Base-by-base conservation (phyloP, 2,888 invertebrate genomes). In the Chloroclystis v-ata region DNA sequence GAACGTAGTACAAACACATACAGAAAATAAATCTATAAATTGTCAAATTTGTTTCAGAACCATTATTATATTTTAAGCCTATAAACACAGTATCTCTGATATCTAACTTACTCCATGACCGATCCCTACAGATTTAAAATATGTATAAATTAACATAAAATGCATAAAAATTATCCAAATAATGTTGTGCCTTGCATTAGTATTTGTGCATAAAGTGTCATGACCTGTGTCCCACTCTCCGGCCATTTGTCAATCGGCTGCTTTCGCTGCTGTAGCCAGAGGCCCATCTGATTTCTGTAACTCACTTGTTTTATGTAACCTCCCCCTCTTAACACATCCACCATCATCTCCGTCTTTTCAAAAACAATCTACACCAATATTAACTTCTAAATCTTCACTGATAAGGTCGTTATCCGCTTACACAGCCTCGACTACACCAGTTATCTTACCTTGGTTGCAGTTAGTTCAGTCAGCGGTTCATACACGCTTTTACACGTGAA, bases 241-340 rank as follows among this genome's bases (percentile, higher is more conserved):
- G 56, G 61, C 61, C 67, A 76, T 78, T 71, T 72, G 67, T 77
- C 77, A 79, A 65, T 50, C 59, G 60, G 54, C 64, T 66, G 75
- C 81, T 82, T 80, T 79, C 80, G 69, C 79, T 62, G 67, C 60
- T 67, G 65, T 73, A 65, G 75, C 78, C 76, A 52, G 71, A 78
- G 80, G 78, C 72, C 70, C 69, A 67, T 60, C 63, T 65, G 67
- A 72, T 76, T 75, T 77, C 75, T 75, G 75, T 72, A 67, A 61
- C 71, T 75, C 75, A 66, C 69, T 65, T 67, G 67, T 75, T 83
- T 82, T 83, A 83, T 81, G 80, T 80, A 78, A 80, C 65, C 61
- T 65, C 75, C 78, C 76, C 74, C 65, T 75, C 69, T 65, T 55
- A 20, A 47, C 48, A 39, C 42, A 43, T 33, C 24, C 37, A 33